A percentile compares a stretch with the other conserved stretches of the same genome.
These are phyloP conservation scores for Sarotherodon lohbergeri DNA, from an alignment of 2,113 vertebrate species.

Conservation along the genomic window DNA sequence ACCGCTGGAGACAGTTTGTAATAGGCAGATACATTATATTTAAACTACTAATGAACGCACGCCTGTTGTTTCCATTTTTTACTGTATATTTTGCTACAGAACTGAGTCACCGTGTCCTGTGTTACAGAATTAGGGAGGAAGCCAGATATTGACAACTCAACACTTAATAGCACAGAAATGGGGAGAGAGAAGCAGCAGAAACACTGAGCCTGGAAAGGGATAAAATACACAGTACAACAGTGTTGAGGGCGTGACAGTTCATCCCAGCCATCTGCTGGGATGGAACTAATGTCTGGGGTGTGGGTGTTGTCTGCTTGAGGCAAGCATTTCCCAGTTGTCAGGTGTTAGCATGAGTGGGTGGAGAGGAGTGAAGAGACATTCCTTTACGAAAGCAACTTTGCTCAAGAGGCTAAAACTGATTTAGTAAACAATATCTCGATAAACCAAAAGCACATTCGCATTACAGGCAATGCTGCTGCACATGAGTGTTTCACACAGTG, in stretches of 20 bases:
- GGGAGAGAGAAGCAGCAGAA: slow-evolving; percentile 25
- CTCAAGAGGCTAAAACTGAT: neutral
- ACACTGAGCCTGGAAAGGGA: slow-evolving; percentile 15
- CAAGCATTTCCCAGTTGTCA: neutral
- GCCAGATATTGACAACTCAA: slow-evolving; percentile 29
- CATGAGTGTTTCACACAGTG: neutral
- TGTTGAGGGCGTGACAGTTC: neutral
- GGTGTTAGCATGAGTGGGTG: neutral
- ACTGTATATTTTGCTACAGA: neutral
- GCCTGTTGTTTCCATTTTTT: neutral
- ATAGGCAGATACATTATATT: neutral
- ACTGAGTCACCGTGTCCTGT: slow-evolving; percentile 26
- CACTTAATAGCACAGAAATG: slow-evolving; percentile 6
- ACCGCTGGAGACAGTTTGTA: neutral
- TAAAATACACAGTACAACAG: neutral
- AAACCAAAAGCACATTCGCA: neutral
- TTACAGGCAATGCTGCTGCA: neutral
- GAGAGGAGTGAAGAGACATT: neutral
- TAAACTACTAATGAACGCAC: neutral
- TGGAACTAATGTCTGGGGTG: neutral
- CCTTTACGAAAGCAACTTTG: neutral
- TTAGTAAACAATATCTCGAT: neutral
- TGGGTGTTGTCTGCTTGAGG: neutral
- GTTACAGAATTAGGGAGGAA: slow-evolving; percentile 4
- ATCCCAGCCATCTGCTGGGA: neutral